Evolutionary conservation across 2,888 invertebrate genomes (phyloP).

Genomic region (Patella depressa): DNA sequence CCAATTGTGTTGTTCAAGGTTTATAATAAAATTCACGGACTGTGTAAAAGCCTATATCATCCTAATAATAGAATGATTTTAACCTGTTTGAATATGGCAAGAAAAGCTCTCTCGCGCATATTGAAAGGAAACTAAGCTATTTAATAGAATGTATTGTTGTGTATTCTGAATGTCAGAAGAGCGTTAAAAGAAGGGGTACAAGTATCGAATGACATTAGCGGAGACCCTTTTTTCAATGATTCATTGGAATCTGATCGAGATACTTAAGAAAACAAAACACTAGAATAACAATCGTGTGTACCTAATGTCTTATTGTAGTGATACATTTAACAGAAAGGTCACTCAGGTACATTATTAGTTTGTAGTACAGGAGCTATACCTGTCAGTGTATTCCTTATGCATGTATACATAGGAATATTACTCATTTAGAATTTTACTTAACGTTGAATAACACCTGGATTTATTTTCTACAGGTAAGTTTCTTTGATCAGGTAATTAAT

Average conservation of each 20-base stretch:
- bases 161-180: constrained; percentile 7
- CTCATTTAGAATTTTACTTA: no score
- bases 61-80: constrained; percentile 7
- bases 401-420: no score
- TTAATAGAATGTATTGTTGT: not conserved
- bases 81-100: constrained; percentile 5
- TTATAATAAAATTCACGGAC: constrained; percentile 1
- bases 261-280: constrained; percentile 7
- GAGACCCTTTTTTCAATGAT: not conserved
- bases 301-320: not conserved
- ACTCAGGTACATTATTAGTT: no score
- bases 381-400: no score
- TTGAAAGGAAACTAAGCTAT: constrained; percentile 2
- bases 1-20: constrained; percentile 8
- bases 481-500: no score
- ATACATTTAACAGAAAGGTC: no score
- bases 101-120: constrained; percentile 7
- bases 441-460: no score
- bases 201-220: not conserved
- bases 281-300: not conserved
- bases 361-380: no score
- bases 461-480: no score
- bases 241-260: constrained; percentile 1
- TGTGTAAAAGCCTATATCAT: constrained; percentile 11
- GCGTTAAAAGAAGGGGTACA: constrained; percentile 9